Conservation (phyloP, 2,113 vertebrate genomes). For the Xyliphius kryptos region DNA sequence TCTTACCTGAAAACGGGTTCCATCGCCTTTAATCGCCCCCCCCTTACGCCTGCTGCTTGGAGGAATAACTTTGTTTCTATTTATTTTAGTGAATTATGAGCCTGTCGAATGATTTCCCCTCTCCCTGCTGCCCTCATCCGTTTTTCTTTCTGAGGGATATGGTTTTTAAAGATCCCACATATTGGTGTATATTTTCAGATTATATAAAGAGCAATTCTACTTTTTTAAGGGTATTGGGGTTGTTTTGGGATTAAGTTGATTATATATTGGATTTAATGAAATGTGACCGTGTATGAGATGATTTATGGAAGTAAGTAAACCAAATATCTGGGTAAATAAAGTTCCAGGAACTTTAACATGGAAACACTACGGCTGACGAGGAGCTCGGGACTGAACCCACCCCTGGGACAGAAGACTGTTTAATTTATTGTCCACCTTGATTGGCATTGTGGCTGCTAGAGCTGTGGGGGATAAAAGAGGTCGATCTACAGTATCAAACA, state of each 20-base stretch:
- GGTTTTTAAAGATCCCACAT: constrained; percentile 51
- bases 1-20: constrained; percentile 29
- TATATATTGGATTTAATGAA: not conserved
- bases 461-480: not conserved
- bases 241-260: constrained; percentile 26
- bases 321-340: not conserved
- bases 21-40: constrained; percentile 35
- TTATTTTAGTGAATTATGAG: constrained; percentile 60
- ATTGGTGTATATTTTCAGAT: constrained; percentile 66
- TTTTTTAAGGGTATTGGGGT: constrained; percentile 27
- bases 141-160: constrained; percentile 45
- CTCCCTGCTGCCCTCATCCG: constrained; percentile 34
- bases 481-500: constrained; percentile 13
- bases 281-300: no score
- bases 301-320: not conserved
- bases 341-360: constrained; percentile 9
- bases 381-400: constrained; percentile 24
- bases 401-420: not conserved
- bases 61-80: constrained; percentile 62
- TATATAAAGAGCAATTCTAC: constrained; percentile 55
- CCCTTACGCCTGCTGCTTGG: constrained; percentile 51
- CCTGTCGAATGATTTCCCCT: constrained; percentile 29
- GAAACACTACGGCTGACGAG: constrained; percentile 45
- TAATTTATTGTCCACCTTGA: constrained; percentile 9
- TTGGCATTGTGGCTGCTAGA: not conserved